Evolutionary conservation across 1,140 invertebrate genomes (phyloP), one percentile per base, ranked within the genome.

Genomic region (Pseudomyrmex sp.): DNA sequence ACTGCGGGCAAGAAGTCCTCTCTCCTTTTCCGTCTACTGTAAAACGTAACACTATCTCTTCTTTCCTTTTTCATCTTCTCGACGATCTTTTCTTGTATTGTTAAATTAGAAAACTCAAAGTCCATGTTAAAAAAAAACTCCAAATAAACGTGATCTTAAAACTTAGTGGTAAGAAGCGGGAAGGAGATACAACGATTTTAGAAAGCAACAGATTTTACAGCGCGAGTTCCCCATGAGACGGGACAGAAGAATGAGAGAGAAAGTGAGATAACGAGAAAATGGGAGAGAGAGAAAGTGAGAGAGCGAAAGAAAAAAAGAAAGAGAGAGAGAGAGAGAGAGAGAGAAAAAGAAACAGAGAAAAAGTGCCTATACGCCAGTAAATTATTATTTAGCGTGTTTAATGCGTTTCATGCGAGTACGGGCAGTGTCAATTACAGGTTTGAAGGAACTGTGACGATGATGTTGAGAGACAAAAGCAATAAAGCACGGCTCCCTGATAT

Each of bases 371-470:
- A 87, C 84, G 89, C 77, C 85, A 90, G 82, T 80, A 87, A 90
- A 86, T 88, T 86, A 89, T 90, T 88, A 70, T 84, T 92, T 88
- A 85, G 87, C 69, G 79, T 88, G 86, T 86, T 87, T 84, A 89
- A 88, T 79, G 66, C 88, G 85, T 85, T 90, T 85, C 85, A 86
- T 79, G 77, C 86, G 85, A 86, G 84, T 91, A 89, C 86, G 84
- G 88, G 83, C 84, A 89, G 90, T 91, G 91, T 93, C 89, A 92
- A 92, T 92, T 92, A 92, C 88, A 83, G 86, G 63, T 91, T 88
- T 79, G 66, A 85, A 84, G 50, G 54, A 84, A 79, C 58, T 82
- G 62, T 69, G 35, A 35, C 35, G 35, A 35, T 35, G 35, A 35
- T 35, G 35, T 46, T 59, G 35, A 68, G 26, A 74, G 58, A 83